These are phyloP conservation scores for Coregonus clupeaformis DNA, from an alignment of 2,113 vertebrate genomes.

Conservation along the genomic window DNA sequence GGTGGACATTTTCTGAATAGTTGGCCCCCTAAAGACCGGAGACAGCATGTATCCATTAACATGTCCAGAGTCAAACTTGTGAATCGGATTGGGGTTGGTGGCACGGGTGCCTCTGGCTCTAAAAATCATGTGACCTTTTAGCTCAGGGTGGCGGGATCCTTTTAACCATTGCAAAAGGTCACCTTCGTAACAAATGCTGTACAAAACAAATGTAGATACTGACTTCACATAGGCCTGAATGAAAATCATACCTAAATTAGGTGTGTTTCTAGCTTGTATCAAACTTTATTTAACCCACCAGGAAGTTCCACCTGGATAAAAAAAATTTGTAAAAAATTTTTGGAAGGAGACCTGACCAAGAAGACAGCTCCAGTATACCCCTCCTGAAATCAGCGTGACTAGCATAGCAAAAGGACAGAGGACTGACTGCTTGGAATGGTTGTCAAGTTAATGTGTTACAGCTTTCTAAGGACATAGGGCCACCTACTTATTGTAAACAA, in stretches of 20 bases:
- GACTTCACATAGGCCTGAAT: neutral
- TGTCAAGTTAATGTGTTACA: neutral
- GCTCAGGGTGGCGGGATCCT: constrained; percentile 17
- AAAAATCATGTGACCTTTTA: constrained; percentile 43
- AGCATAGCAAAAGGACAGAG: too few species aligned
- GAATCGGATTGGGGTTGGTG: neutral
- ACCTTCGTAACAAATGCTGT: constrained; percentile 29
- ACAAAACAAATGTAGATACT: constrained; percentile 42
- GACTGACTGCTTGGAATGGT: too few species aligned
- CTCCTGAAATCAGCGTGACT: too few species aligned
- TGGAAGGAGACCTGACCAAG: neutral
- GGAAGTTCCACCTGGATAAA: too few species aligned
- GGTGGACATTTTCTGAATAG: neutral
- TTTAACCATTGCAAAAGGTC: constrained; percentile 49
- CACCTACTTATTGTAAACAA: neutral
- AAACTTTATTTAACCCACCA: too few species aligned
- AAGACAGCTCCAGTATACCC: neutral
- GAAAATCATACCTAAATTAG: neutral
- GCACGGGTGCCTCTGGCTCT: neutral
- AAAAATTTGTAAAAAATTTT: too few species aligned
- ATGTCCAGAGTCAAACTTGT: neutral
- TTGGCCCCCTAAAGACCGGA: too few species aligned
- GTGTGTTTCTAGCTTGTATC: too few species aligned
- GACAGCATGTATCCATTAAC: neutral
- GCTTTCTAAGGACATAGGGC: constrained; percentile 5